phyloP scores from a whole-genome alignment of 2,797 vertebrate genomes.

The Anableps anableps region DNA sequence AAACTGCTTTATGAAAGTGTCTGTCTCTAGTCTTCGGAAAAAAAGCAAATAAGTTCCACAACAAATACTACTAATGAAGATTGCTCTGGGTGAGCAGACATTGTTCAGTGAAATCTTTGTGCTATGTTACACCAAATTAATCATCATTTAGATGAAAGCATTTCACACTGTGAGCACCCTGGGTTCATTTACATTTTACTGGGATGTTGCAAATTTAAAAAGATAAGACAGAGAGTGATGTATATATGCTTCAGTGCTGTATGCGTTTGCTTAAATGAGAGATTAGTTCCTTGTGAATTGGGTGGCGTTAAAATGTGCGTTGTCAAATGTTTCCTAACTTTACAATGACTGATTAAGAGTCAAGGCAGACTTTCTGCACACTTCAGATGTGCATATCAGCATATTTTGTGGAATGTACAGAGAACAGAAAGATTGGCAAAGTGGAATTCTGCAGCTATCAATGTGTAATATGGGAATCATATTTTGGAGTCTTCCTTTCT shows the following conservation, averaged over 20 bases:
- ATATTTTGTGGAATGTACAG: neutral
- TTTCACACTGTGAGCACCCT: neutral
- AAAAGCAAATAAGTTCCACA: neutral
- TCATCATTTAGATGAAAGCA: neutral
- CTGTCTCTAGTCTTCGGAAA: too few relatives aligned
- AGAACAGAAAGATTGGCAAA: too few relatives aligned
- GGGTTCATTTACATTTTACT: neutral
- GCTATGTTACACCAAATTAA: neutral
- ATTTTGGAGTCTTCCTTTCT: neutral
- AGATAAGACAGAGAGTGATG: neutral
- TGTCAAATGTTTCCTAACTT: neutral
- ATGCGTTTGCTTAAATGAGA: neutral
- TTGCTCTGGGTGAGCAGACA: neutral
- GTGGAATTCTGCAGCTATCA: neutral
- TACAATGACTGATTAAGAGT: neutral
- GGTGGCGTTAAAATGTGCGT: neutral
- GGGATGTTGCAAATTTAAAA: neutral
- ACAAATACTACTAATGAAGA: neutral
- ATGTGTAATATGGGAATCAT: neutral
- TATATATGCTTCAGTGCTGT: neutral
- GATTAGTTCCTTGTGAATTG: neutral
- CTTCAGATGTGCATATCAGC: neutral
- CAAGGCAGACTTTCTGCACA: neutral
- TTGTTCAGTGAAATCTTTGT: neutral
- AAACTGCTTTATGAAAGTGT: neutral